phyloP scores from a whole-genome alignment of 2,888 invertebrate genomes.

The Copidosoma aretas region DNA sequence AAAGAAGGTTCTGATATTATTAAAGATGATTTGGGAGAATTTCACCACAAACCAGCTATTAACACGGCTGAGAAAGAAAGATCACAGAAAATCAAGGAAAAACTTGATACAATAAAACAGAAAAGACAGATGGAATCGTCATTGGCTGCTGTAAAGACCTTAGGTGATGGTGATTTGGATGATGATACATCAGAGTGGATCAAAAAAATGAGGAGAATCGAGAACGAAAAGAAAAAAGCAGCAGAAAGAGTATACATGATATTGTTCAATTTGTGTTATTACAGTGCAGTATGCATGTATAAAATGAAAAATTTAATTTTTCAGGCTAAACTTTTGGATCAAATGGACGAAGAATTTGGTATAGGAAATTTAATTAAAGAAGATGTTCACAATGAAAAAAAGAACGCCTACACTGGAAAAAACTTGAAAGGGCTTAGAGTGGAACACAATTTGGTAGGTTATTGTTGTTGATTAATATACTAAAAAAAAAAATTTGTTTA shows the following conservation, averaged over 20 bases:
- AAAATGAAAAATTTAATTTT: slow-evolving; percentile 37
- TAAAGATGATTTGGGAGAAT: slow-evolving; percentile 75
- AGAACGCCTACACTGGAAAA: slow-evolving; percentile 71
- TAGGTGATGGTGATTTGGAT: slow-evolving; percentile 77
- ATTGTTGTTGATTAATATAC: slow-evolving; percentile 4
- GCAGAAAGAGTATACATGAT: slow-evolving; percentile 73
- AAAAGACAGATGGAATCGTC: slow-evolving; percentile 79
- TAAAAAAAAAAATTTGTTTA: slow-evolving; percentile 17
- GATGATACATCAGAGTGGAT: slow-evolving; percentile 86
- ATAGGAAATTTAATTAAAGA: slow-evolving; percentile 84
- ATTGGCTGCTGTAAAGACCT: slow-evolving; percentile 66
- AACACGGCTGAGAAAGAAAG: slow-evolving; percentile 77
- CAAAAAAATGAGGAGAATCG: slow-evolving; percentile 75
- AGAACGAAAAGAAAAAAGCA: slow-evolving; percentile 83
- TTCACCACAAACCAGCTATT: slow-evolving; percentile 84
- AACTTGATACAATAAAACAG: slow-evolving; percentile 78
- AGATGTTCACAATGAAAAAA: slow-evolving; percentile 70
- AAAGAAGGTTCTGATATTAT: slow-evolving; percentile 50
- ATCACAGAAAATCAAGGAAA: slow-evolving; percentile 82
- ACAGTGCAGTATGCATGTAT: neutral
- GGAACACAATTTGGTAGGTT: slow-evolving; percentile 75
- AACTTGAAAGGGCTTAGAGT: slow-evolving; percentile 84
- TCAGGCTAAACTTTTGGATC: slow-evolving; percentile 90
- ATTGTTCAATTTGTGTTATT: too few relatives aligned
- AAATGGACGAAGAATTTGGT: slow-evolving; percentile 94